A percentile compares a stretch with the other conserved stretches of the same genome.
phyloP scores from a whole-genome alignment of 2,797 vertebrate genomes.

The Gadopsis bispinosus region DNA sequence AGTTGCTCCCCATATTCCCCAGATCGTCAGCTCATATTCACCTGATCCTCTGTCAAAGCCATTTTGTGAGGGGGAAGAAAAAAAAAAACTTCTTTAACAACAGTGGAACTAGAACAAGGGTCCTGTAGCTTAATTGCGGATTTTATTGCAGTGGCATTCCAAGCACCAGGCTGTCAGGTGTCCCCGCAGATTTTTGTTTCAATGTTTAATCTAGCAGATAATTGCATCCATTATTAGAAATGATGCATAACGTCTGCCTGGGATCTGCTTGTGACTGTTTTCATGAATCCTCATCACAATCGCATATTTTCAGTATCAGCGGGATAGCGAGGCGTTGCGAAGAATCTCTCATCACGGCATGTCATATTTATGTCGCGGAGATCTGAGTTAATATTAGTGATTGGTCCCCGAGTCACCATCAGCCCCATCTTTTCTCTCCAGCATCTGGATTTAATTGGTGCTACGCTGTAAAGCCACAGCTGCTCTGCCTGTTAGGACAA shows the following conservation, averaged over 20 bases:
- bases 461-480: constrained; percentile 81
- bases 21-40: constrained; percentile 54
- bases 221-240: constrained; percentile 62
- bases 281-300: constrained; percentile 52
- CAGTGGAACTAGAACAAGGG: constrained; percentile 29
- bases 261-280: constrained; percentile 34
- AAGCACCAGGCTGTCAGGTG: constrained; percentile 6
- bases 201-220: constrained; percentile 59
- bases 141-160: too few relatives aligned
- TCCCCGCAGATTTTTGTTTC: constrained; percentile 32
- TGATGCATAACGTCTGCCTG: constrained; percentile 29
- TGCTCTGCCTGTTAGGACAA: constrained; percentile 84
- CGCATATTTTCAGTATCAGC: constrained; percentile 44
- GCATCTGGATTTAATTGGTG: constrained; percentile 84
- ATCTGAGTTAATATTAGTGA: constrained; percentile 58
- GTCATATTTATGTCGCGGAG: constrained; percentile 58
- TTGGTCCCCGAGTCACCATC: constrained; percentile 73
- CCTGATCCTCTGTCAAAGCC: constrained; percentile 55
- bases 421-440: constrained; percentile 67
- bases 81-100: constrained; percentile 28
- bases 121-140: constrained; percentile 3
- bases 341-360: constrained; percentile 41
- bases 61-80: constrained; percentile 25
- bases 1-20: constrained; percentile 56
- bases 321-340: constrained; percentile 2